Conservation (phyloP, 2,797 vertebrate genomes). For the Eidolon dupreanum region DNA sequence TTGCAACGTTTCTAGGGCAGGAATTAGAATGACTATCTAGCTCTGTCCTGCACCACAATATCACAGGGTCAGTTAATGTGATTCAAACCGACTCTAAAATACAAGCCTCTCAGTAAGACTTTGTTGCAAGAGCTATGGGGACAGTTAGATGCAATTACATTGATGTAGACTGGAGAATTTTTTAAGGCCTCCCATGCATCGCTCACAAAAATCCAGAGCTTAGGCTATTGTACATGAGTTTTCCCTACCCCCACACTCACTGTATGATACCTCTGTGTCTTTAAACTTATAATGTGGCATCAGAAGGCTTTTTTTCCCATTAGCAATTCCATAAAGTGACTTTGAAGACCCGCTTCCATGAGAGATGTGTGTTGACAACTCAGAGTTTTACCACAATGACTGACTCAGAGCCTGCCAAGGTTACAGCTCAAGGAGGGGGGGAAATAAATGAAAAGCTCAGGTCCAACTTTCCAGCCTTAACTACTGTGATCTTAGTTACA, state of each 20-base stretch:
- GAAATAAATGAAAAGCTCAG: background rate
- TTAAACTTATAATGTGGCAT: background rate
- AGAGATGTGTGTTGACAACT: background rate
- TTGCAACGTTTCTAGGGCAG: background rate
- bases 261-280: background rate
- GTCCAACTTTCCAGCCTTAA: background rate
- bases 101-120: background rate
- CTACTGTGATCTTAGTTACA: background rate
- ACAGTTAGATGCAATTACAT: background rate
- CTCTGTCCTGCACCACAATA: background rate
- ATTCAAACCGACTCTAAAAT: background rate
- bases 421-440: background rate
- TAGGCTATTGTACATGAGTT: background rate
- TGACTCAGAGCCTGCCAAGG: background rate
- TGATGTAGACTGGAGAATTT: background rate
- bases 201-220: background rate
- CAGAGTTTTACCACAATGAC: background rate
- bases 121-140: background rate
- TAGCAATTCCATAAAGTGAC: background rate
- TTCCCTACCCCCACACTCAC: fast-evolving
- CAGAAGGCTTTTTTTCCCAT: background rate
- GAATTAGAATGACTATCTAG: background rate
- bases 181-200: background rate
- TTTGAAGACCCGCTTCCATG: background rate
- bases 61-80: background rate